phyloP scores from a whole-genome alignment of 2,888 invertebrate species.

The Pseudococcus longispinus region DNA sequence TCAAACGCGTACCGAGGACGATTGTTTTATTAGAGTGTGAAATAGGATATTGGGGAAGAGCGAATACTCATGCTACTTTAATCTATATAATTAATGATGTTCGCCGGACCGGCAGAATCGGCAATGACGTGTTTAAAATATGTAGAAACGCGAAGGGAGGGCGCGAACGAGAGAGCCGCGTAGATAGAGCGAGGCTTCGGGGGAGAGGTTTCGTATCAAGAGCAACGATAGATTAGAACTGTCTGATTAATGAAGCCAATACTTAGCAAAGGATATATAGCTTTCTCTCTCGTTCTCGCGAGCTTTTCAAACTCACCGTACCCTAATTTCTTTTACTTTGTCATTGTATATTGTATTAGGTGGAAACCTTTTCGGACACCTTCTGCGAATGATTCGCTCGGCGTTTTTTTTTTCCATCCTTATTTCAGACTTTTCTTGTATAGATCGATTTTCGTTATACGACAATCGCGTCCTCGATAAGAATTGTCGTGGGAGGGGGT shows the following conservation, averaged over 20 bases:
- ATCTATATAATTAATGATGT: slow-evolving; percentile 52
- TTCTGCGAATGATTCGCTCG: slow-evolving; percentile 9
- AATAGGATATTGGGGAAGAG: slow-evolving; percentile 36
- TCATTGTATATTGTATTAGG: slow-evolving; percentile 42
- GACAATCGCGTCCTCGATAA: slow-evolving; percentile 1
- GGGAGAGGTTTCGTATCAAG: slow-evolving; percentile 32
- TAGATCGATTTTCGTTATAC: background rate
- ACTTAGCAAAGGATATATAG: slow-evolving; percentile 25
- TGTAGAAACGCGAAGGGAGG: slow-evolving; percentile 12
- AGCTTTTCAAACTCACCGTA: background rate
- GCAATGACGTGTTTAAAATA: slow-evolving; percentile 37
- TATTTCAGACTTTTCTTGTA: background rate
- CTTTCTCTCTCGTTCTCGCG: background rate
- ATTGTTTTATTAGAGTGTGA: slow-evolving; percentile 42
- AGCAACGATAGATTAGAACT: slow-evolving; percentile 50
- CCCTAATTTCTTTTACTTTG: slow-evolving; percentile 44
- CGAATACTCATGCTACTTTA: slow-evolving; percentile 27
- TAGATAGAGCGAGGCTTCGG: background rate
- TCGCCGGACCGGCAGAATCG: slow-evolving; percentile 37
- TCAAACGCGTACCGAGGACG: slow-evolving; percentile 38
- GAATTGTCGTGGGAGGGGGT: background rate
- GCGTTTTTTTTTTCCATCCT: background rate
- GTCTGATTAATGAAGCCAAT: slow-evolving; percentile 56
- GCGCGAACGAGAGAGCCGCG: background rate
- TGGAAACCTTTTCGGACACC: slow-evolving; percentile 31